Conservation (phyloP, 2,113 vertebrate species). For the Macquaria ambigua region DNA sequence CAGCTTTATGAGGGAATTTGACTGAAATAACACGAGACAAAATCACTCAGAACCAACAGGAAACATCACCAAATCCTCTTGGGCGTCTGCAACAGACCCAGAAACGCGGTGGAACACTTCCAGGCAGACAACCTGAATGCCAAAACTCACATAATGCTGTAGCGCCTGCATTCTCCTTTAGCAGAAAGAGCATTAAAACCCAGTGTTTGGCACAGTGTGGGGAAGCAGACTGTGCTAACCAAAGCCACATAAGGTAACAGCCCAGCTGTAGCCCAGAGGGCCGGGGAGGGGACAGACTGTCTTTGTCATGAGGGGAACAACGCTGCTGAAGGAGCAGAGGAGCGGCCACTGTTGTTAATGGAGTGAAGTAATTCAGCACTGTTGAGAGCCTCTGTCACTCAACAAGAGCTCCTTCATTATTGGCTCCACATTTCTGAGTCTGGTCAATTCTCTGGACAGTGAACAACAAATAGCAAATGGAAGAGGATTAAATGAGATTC, state of each 20-base stretch:
- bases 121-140: slow-evolving; percentile 62
- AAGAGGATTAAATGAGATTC: slow-evolving; percentile 53
- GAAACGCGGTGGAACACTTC: slow-evolving; percentile 60
- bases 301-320: slow-evolving; percentile 70
- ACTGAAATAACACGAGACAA: slow-evolving; percentile 48
- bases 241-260: slow-evolving; percentile 72
- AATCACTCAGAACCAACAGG: slow-evolving; percentile 56
- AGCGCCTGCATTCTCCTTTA: slow-evolving; percentile 40
- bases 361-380: slow-evolving; percentile 68
- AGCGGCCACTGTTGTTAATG: slow-evolving; percentile 69
- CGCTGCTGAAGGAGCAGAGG: slow-evolving; percentile 42
- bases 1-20: slow-evolving; percentile 25
- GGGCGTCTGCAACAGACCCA: slow-evolving; percentile 53
- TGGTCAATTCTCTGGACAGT: slow-evolving; percentile 47
- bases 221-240: slow-evolving; percentile 32
- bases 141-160: slow-evolving; percentile 66
- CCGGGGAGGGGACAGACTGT: slow-evolving; percentile 60
- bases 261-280: slow-evolving; percentile 43
- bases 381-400: slow-evolving; percentile 39
- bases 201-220: slow-evolving; percentile 52
- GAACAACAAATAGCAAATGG: slow-evolving; percentile 48
- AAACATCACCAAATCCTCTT: slow-evolving; percentile 69
- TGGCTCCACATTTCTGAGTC: slow-evolving; percentile 39
- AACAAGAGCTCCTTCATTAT: slow-evolving; percentile 66
- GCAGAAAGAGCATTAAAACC: slow-evolving; percentile 69